These are phyloP conservation scores for Carapus acus DNA, from an alignment of 2,797 vertebrate genomes.

Conservation along the genomic window DNA sequence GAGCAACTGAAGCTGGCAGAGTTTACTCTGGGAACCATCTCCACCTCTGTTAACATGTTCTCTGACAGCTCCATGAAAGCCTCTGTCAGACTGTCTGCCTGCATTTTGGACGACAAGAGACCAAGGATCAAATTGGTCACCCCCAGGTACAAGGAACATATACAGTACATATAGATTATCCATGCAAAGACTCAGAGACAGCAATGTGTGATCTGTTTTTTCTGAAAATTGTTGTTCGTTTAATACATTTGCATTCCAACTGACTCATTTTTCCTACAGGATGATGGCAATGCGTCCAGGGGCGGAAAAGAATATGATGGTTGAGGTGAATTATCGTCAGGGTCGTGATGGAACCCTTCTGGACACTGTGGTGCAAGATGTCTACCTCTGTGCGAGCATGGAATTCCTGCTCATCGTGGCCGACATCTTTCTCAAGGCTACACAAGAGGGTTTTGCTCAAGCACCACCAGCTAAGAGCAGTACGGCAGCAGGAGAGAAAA, in stretches of 20 bases:
- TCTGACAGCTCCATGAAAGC: constrained; percentile 87
- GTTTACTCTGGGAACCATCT: constrained; percentile 88
- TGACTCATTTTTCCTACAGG: constrained; percentile 59
- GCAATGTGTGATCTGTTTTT: no score
- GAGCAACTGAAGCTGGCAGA: constrained; percentile 84
- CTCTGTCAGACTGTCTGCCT: constrained; percentile 81
- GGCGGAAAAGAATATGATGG: constrained; percentile 87
- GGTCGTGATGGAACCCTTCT: constrained; percentile 77
- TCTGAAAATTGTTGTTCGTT: no score
- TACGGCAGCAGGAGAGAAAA: constrained; percentile 46
- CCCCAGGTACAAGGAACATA: constrained; percentile 76
- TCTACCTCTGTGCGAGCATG: constrained; percentile 94
- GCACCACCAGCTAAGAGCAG: constrained; percentile 61
- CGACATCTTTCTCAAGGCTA: constrained; percentile 87
- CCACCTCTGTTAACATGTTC: constrained; percentile 81
- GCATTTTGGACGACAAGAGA: constrained; percentile 92
- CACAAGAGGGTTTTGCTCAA: constrained; percentile 74
- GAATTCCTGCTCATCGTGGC: constrained; percentile 92
- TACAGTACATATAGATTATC: no score
- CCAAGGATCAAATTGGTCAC: constrained; percentile 82
- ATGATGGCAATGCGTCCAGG: constrained; percentile 91
- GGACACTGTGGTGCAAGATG: constrained; percentile 84
- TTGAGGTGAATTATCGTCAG: constrained; percentile 84
- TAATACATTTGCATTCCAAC: neutral
- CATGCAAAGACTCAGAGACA: no score